These are phyloP conservation scores for Actias luna DNA, from an alignment of 2,888 invertebrate genomes.

Conservation along the genomic window DNA sequence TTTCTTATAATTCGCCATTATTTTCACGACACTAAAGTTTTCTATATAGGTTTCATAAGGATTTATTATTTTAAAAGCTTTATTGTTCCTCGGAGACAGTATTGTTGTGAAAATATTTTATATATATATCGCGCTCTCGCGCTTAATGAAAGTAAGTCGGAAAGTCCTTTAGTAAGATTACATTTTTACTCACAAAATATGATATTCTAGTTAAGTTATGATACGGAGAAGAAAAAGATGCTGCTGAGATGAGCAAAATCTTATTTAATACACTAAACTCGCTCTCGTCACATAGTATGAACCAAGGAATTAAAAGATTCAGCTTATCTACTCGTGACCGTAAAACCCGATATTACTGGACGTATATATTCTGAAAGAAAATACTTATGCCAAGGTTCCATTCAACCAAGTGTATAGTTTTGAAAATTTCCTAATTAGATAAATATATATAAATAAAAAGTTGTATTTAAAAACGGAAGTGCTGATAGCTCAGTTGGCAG, in stretches of 20 bases:
- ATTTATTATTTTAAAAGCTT: constrained; percentile 31
- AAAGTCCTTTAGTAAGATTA: constrained; percentile 27
- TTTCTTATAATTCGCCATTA: background rate
- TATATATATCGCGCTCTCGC: constrained; percentile 16
- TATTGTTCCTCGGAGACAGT: constrained; percentile 25
- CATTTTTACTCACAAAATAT: constrained; percentile 12
- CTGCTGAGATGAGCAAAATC: background rate
- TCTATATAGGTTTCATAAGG: constrained; percentile 19
- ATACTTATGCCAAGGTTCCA: too few relatives aligned
- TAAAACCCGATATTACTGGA: too few relatives aligned
- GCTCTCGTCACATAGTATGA: background rate
- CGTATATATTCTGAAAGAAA: too few relatives aligned
- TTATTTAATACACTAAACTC: background rate
- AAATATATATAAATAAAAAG: too few relatives aligned
- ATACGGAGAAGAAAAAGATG: background rate
- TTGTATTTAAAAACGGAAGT: too few relatives aligned
- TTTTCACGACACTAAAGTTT: constrained; percentile 16
- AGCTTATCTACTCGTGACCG: too few relatives aligned
- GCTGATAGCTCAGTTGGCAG: too few relatives aligned
- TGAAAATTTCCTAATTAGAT: too few relatives aligned
- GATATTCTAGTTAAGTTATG: background rate
- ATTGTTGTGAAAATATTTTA: constrained; percentile 23
- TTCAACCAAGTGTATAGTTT: too few relatives aligned
- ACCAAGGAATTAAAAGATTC: background rate
- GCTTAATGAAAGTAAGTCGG: constrained; percentile 19